These are phyloP conservation scores for Heterochromis multidens DNA, from an alignment of 2,113 vertebrate genomes.

Conservation along the genomic window DNA sequence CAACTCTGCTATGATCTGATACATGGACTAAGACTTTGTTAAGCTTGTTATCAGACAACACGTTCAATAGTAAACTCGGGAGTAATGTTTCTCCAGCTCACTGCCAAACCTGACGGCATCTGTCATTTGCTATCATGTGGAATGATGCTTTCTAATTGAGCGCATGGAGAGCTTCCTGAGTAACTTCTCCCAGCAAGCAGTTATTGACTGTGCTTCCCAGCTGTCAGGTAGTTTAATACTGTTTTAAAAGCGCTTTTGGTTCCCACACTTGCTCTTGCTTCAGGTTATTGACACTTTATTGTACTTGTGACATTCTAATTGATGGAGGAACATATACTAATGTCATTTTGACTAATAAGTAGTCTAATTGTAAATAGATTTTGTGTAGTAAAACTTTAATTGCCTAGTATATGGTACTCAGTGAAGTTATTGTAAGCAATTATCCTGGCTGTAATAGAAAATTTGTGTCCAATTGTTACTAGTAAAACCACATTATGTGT, in stretches of 20 bases:
- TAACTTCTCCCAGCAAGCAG: constrained; percentile 8
- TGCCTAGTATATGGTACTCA: background rate
- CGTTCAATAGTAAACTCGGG: background rate
- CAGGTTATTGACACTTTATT: background rate
- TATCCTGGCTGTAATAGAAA: background rate
- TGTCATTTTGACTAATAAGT: background rate
- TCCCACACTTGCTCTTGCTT: background rate
- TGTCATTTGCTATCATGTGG: constrained; percentile 29
- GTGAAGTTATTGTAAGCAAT: background rate
- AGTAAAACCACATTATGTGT: background rate
- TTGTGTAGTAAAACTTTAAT: background rate
- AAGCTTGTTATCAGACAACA: background rate
- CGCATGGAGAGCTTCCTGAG: constrained; percentile 19
- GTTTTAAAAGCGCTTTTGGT: background rate
- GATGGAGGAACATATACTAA: background rate
- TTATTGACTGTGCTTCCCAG: constrained; percentile 31
- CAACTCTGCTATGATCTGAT: background rate
- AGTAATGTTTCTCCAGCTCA: background rate
- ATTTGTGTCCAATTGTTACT: background rate
- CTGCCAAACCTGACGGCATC: constrained; percentile 28
- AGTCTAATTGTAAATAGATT: background rate
- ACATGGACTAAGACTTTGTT: background rate
- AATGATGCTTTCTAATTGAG: constrained; percentile 39
- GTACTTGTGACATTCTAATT: background rate
- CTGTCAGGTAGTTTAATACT: background rate